Percentiles rank a stretch among this genome's conserved stretches.
phyloP scores from a whole-genome alignment of 2,113 vertebrate species.

The Polyodon spathula region DNA sequence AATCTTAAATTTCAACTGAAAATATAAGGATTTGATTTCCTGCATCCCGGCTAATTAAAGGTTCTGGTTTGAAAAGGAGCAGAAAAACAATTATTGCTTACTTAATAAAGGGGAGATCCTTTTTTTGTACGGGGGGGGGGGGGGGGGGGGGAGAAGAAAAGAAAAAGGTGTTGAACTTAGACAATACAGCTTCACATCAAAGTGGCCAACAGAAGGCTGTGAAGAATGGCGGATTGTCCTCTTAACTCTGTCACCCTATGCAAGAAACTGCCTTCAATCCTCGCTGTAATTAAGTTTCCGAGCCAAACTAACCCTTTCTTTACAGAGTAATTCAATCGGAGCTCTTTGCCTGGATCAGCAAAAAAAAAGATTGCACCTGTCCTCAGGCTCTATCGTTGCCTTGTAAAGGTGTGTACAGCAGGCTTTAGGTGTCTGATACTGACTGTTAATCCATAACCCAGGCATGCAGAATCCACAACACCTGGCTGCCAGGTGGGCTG shows the following conservation, averaged over 20 bases:
- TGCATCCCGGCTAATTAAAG: slow-evolving; percentile 37
- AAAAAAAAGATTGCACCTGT: slow-evolving; percentile 27
- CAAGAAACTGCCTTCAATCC: slow-evolving; percentile 24
- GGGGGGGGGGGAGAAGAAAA: slow-evolving; percentile 23
- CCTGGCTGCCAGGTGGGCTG: slow-evolving; percentile 42
- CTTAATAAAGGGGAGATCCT: slow-evolving; percentile 6
- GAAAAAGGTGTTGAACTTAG: slow-evolving; percentile 30
- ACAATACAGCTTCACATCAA: slow-evolving; percentile 42
- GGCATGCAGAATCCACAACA: slow-evolving; percentile 31
- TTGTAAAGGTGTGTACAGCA: slow-evolving; percentile 26
- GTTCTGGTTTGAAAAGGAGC: slow-evolving; percentile 32
- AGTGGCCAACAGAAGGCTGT: slow-evolving; percentile 34
- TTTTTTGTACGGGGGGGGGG: neutral
- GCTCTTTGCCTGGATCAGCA: slow-evolving; percentile 17
- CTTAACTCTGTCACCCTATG: slow-evolving; percentile 21
- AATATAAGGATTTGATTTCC: slow-evolving; percentile 32
- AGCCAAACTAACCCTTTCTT: slow-evolving; percentile 37
- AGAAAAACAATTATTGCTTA: slow-evolving; percentile 24
- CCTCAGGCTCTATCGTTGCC: slow-evolving; percentile 27
- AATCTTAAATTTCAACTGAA: slow-evolving; percentile 34
- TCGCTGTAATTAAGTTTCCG: slow-evolving; percentile 36
- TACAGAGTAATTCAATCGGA: slow-evolving; percentile 36
- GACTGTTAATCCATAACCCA: slow-evolving; percentile 42
- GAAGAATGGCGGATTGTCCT: slow-evolving; percentile 29
- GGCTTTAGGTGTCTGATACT: slow-evolving; percentile 20